Percentiles rank a stretch among this genome's conserved stretches.
Conservation (phyloP, 2,888 invertebrate species). For the Adelphocoris suturalis region DNA sequence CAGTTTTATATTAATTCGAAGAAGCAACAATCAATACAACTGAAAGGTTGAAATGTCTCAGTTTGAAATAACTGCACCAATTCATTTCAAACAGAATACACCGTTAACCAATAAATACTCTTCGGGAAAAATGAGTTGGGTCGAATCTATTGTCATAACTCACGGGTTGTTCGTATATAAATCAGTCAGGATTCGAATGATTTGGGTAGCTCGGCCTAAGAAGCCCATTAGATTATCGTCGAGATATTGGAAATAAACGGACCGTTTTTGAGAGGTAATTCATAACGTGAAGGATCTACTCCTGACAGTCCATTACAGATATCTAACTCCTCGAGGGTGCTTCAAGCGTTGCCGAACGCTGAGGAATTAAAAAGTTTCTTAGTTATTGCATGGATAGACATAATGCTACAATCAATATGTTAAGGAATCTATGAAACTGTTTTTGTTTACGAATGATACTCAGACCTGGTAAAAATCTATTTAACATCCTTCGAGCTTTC, state of each 20-base stretch:
- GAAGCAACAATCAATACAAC: not conserved
- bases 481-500: no score
- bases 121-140: slow-evolving; percentile 9
- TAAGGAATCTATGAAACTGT: no score
- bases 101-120: slow-evolving; percentile 33
- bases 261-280: slow-evolving; percentile 62
- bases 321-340: slow-evolving; percentile 54
- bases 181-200: slow-evolving; percentile 56
- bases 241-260: slow-evolving; percentile 67
- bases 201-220: slow-evolving; percentile 46
- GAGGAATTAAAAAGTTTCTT: no score
- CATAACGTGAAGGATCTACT: slow-evolving; percentile 62
- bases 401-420: no score
- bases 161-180: slow-evolving; percentile 53
- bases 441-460: no score
- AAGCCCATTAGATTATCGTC: slow-evolving; percentile 61
- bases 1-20: no score
- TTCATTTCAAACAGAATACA: slow-evolving; percentile 21
- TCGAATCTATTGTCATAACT: slow-evolving; percentile 55
- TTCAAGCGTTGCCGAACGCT: slow-evolving; percentile 5
- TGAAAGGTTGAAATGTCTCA: not conserved
- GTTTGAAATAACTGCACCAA: slow-evolving; percentile 4
- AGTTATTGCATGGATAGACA: no score
- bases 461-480: no score
- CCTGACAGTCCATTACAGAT: slow-evolving; percentile 66